Conservation (phyloP, 1,140 invertebrate genomes). For the Drosophila trapezifrons region DNA sequence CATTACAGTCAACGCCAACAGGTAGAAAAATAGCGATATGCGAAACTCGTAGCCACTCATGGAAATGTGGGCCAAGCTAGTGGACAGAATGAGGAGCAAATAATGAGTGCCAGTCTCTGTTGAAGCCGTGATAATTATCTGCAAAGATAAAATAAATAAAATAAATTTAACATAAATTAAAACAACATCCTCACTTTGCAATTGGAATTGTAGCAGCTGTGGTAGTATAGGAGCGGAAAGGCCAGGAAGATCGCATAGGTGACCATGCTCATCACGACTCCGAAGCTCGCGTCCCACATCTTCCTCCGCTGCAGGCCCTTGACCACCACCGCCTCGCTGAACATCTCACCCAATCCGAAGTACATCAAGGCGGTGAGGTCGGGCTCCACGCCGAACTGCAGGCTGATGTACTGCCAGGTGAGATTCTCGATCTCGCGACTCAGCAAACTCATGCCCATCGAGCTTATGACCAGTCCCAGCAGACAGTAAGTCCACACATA, state of each 20-base stretch:
- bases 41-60: constrained; percentile 58
- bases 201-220: constrained; percentile 20
- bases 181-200: constrained; percentile 7
- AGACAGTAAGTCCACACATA: background rate
- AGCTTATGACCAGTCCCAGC: constrained; percentile 12
- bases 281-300: constrained; percentile 33
- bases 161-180: too few relatives aligned
- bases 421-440: constrained; percentile 40
- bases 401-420: constrained; percentile 44
- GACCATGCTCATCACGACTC: constrained; percentile 25
- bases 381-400: constrained; percentile 4
- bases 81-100: constrained; percentile 13
- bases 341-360: constrained; percentile 23
- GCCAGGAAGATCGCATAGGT: constrained; percentile 26
- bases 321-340: constrained; percentile 15
- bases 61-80: constrained; percentile 35
- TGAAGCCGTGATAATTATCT: constrained; percentile 35
- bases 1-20: background rate
- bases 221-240: constrained; percentile 29
- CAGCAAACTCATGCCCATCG: constrained; percentile 12
- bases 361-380: constrained; percentile 23
- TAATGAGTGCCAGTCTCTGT: constrained; percentile 20
- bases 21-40: constrained; percentile 40
- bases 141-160: background rate
- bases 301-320: background rate